Evolutionary conservation across 1,140 invertebrate genomes (phyloP).

Genomic region (Cyclina sinensis): DNA sequence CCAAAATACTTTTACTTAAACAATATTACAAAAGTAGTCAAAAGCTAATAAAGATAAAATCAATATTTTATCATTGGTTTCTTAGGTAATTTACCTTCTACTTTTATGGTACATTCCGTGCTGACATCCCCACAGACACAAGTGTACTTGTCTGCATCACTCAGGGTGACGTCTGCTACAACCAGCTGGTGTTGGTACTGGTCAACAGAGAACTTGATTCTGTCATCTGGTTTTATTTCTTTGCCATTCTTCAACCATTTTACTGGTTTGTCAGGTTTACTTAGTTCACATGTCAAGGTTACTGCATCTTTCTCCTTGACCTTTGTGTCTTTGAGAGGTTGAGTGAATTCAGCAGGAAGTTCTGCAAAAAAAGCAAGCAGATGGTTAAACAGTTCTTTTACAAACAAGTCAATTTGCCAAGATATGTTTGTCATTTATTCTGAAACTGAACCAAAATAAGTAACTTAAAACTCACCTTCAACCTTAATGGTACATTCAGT

Average conservation of each 20-base stretch:
- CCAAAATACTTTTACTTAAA: no score
- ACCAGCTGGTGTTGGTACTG: slow-evolving; percentile 74
- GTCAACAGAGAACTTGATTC: slow-evolving; percentile 84
- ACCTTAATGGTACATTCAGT: slow-evolving; percentile 73
- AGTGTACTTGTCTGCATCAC: slow-evolving; percentile 78
- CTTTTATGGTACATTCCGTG: slow-evolving; percentile 72
- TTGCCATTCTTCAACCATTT: slow-evolving; percentile 87
- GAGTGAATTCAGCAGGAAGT: slow-evolving; percentile 81
- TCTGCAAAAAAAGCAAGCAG: slow-evolving; percentile 72
- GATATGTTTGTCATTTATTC: no score
- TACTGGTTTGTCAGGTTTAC: slow-evolving; percentile 80
- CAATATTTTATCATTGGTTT: no score
- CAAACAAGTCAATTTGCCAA: no score
- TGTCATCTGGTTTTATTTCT: slow-evolving; percentile 74
- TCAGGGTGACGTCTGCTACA: slow-evolving; percentile 71
- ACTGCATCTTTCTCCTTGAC: slow-evolving; percentile 79
- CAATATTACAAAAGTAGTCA: no score
- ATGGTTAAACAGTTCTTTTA: no score
- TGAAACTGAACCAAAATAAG: no score
- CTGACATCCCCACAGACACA: slow-evolving; percentile 76
- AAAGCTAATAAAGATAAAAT: no score
- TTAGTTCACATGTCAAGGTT: slow-evolving; percentile 83
- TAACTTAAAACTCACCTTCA: slow-evolving; percentile 67
- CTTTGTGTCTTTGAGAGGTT: slow-evolving; percentile 76
- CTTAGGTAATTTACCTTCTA: slow-evolving; percentile 74